Base-by-base conservation (phyloP, 2,113 vertebrate species). In the Beaufortia kweichowensis region DNA sequence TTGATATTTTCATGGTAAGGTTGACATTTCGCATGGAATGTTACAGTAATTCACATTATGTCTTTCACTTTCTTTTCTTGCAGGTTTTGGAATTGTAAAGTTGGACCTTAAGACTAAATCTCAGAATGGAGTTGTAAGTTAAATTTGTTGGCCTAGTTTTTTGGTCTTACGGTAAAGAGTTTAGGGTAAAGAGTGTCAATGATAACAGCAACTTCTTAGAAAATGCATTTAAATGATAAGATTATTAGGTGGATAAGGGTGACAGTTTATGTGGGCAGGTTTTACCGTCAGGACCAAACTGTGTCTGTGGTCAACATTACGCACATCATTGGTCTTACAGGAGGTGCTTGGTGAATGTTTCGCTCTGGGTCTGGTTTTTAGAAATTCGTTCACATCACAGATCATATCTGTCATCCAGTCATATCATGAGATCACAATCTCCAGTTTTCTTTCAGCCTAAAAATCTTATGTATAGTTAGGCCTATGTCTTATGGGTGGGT, bases 91-190 rank as follows among this genome's bases (percentile, higher is more conserved):
- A 59, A 87, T 95, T 64, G 94, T 98, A 79, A 98, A 97, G 90
- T 85, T 99, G 82, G 97, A 99, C 81, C 79, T 99, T 77, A 99
- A 93, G 91, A 98, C 96, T 83, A 98, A 94, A 87, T 97, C 96
- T 67, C 95, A 94, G 74, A 97, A 89, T 76, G 97, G 95, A 85
- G 95, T 98, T 92, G 97, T 99, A 85, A 96, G 96, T 93, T 79
- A 7, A 53, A 53, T 53, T 53, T 1, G 2, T 21, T 14, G 41
- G 1, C 14, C 14, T 46, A 46, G 7, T 2, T 4, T 43, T 43
- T 46, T 46, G 3, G 11, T 14, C 3, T 46, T 46, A 46, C 14
- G 10, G 2, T 46, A 46, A 46, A 14, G 3, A 46, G 10, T 21
- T 7, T 53, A 12, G 15, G 12, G 8, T 60, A 48, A 3, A 8